These are phyloP conservation scores for Rhinichthys osculus DNA, from an alignment of 2,797 vertebrate species.

Conservation along the genomic window DNA sequence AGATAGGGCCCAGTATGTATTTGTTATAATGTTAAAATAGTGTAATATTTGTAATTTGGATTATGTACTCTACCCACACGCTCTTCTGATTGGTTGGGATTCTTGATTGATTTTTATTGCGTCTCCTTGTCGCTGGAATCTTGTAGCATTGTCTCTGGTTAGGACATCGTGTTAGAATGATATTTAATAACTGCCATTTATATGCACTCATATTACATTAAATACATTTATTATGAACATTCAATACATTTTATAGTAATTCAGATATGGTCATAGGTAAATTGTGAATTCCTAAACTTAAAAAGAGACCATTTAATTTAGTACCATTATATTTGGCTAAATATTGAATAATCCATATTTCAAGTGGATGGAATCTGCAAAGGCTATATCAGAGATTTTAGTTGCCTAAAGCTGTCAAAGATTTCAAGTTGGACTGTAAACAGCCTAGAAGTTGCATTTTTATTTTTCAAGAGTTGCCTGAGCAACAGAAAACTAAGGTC, in stretches of 20 bases:
- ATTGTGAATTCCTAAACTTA: neutral
- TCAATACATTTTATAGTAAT: neutral
- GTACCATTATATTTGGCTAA: neutral
- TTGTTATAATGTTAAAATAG: no score
- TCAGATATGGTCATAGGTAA: neutral
- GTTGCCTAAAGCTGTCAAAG: neutral
- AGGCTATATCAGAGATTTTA: neutral
- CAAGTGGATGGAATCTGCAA: no score
- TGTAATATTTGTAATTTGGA: no score
- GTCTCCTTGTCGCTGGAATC: no score
- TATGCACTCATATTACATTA: neutral
- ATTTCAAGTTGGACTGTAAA: neutral
- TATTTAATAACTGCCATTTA: neutral
- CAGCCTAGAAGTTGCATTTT: neutral
- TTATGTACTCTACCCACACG: no score
- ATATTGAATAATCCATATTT: neutral
- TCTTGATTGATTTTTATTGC: no score
- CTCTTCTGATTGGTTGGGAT: no score
- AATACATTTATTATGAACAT: neutral
- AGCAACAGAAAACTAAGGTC: conserved; percentile 1
- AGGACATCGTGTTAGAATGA: neutral
- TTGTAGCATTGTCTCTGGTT: no score
- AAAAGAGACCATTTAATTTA: neutral
- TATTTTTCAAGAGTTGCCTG: conserved; percentile 15
- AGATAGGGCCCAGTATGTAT: no score